A percentile compares a stretch with the other conserved stretches of the same genome.
Evolutionary conservation across 2,113 vertebrate genomes (phyloP).

Genomic region (Hiodon tergisus): DNA sequence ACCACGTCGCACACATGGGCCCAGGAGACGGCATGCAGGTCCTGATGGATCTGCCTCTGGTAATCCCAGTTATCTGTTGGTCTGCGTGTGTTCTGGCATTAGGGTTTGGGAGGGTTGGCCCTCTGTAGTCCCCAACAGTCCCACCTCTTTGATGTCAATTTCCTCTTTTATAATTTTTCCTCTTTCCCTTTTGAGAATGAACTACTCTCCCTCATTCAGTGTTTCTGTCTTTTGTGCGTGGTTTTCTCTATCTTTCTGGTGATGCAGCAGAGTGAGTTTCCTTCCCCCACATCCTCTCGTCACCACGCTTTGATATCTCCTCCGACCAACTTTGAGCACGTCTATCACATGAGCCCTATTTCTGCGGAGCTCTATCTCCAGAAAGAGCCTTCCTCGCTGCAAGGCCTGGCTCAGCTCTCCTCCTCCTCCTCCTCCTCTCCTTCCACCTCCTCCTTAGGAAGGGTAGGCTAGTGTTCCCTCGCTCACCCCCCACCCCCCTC

Average conservation of each 20-base stretch:
- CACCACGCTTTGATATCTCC: constrained; percentile 74
- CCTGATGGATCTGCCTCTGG: constrained; percentile 97
- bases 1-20: constrained; percentile 98
- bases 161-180: constrained; percentile 4
- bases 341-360: constrained; percentile 73
- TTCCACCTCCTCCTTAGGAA: constrained; percentile 76
- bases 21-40: constrained; percentile 97
- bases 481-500: constrained; percentile 32
- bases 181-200: constrained; percentile 30
- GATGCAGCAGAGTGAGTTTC: constrained; percentile 66
- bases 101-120: no score
- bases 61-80: constrained; percentile 48
- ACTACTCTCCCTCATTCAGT: constrained; percentile 26
- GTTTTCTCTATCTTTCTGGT: constrained; percentile 36
- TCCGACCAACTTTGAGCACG: constrained; percentile 78
- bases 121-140: not conserved
- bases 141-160: constrained; percentile 16
- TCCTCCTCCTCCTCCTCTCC: constrained; percentile 62
- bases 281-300: constrained; percentile 67
- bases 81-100: no score
- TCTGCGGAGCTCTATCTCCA: constrained; percentile 76
- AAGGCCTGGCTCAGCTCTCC: constrained; percentile 63
- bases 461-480: constrained; percentile 66
- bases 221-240: constrained; percentile 23
- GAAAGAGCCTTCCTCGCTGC: constrained; percentile 67